These are phyloP conservation scores for Potorous gilbertii DNA, from an alignment of 2,797 vertebrate genomes.

Conservation along the genomic window DNA sequence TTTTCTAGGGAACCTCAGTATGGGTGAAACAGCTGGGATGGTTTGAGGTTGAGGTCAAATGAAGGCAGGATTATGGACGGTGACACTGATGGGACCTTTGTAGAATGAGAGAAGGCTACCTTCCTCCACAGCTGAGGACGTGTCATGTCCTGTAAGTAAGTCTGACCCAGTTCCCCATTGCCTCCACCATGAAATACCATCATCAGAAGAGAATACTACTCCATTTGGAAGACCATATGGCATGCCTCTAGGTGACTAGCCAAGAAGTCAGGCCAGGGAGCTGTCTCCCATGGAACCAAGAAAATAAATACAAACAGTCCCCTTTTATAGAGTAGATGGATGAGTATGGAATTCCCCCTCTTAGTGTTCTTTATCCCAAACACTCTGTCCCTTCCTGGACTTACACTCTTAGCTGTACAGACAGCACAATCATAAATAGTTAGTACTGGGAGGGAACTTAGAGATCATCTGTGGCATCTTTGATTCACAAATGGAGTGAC, in stretches of 20 bases:
- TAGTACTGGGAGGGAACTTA: not conserved
- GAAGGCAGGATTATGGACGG: not conserved
- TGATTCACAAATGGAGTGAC: not conserved
- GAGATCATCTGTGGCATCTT: not conserved
- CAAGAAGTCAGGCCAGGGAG: not conserved
- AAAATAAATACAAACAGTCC: constrained; percentile 52
- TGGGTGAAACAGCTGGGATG: not conserved
- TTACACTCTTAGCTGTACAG: not conserved
- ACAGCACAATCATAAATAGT: not conserved
- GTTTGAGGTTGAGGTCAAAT: not conserved
- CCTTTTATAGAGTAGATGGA: not conserved
- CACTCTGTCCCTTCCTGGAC: not conserved
- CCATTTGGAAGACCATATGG: not conserved
- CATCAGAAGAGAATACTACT: not conserved
- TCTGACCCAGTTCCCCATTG: not conserved
- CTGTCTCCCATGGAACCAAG: constrained; percentile 37
- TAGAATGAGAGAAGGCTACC: not conserved
- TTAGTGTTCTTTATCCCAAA: not conserved
- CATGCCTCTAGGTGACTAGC: not conserved
- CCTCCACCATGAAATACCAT: not conserved
- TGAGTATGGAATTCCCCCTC: constrained; percentile 32
- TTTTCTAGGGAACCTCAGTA: not conserved
- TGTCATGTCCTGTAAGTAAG: not conserved
- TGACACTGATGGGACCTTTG: not conserved
- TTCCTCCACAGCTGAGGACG: not conserved